phyloP scores from a whole-genome alignment of 2,888 invertebrate genomes.

The Terebella lapidaria region DNA sequence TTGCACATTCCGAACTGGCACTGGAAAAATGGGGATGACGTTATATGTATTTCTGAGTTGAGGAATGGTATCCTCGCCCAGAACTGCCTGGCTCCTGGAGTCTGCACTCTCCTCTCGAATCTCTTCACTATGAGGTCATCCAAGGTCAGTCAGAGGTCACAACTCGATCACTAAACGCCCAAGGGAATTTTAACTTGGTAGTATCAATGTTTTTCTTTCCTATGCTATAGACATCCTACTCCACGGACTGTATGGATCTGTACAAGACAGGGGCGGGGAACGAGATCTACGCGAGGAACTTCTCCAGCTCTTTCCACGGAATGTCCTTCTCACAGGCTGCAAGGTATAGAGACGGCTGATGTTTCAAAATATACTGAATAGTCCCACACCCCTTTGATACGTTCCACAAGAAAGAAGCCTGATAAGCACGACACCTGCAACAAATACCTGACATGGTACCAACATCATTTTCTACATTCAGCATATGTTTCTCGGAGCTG shows the following conservation, averaged over 20 bases:
- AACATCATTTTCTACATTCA: constrained; percentile 5
- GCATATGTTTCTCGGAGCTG: constrained; percentile 18
- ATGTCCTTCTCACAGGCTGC: constrained; percentile 98
- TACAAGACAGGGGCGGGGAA: constrained; percentile 31
- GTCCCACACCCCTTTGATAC: no score
- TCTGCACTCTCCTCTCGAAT: constrained; percentile 20
- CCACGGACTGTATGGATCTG: constrained; percentile 22
- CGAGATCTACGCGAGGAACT: constrained; percentile 31
- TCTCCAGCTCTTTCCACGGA: constrained; percentile 82
- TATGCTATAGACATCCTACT: neutral
- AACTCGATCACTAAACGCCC: no score
- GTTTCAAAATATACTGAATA: no score
- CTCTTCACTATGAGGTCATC: constrained; percentile 25
- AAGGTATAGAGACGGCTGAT: neutral
- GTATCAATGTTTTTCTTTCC: neutral
- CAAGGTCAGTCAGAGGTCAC: constrained; percentile 9
- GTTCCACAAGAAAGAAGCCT: neutral
- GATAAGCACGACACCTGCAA: neutral
- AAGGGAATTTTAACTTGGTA: no score
- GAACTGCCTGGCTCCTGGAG: constrained; percentile 26
- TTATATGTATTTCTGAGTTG: constrained; percentile 25
- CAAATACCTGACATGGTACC: neutral
- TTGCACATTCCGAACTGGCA: constrained; percentile 23
- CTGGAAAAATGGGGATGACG: constrained; percentile 21
- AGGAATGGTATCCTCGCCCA: constrained; percentile 24